Evolutionary conservation across 2,113 vertebrate genomes (phyloP).

Genomic region (Python bivittatus): DNA sequence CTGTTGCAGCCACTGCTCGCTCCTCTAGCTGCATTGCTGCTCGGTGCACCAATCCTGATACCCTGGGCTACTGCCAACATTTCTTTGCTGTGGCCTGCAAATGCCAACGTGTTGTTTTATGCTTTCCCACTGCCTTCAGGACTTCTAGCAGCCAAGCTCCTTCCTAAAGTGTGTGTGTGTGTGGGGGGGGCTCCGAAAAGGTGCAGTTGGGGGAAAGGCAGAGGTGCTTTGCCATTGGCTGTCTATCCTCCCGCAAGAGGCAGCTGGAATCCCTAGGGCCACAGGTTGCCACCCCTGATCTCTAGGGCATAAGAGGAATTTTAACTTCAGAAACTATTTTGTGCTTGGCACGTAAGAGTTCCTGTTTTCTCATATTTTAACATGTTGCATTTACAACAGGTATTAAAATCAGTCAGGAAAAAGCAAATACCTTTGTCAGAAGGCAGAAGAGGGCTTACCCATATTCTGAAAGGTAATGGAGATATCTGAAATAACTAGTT

Average conservation of each 20-base stretch:
- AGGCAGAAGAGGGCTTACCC: constrained; percentile 60
- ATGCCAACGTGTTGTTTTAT: neutral
- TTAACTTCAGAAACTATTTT: neutral
- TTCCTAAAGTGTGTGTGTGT: too few relatives aligned
- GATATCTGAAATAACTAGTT: neutral
- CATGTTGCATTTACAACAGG: constrained; percentile 38
- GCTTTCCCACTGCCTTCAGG: too few relatives aligned
- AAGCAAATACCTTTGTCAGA: constrained; percentile 64
- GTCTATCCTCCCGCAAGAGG: neutral
- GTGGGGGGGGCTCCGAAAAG: neutral
- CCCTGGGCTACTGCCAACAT: neutral
- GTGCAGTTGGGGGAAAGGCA: neutral
- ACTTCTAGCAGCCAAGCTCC: neutral
- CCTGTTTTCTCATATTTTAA: neutral
- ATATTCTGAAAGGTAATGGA: constrained; percentile 60
- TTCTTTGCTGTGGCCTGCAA: neutral
- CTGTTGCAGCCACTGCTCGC: too few relatives aligned
- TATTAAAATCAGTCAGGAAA: constrained; percentile 58
- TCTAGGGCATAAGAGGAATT: neutral
- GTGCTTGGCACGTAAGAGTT: neutral
- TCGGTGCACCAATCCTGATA: neutral
- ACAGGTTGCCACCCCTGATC: neutral
- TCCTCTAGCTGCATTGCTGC: neutral
- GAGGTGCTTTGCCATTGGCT: neutral
- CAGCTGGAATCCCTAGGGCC: neutral